Evolutionary conservation across 2,113 vertebrate genomes (phyloP), one percentile per base, ranked within the genome.

Genomic region (Macrotus californicus): DNA sequence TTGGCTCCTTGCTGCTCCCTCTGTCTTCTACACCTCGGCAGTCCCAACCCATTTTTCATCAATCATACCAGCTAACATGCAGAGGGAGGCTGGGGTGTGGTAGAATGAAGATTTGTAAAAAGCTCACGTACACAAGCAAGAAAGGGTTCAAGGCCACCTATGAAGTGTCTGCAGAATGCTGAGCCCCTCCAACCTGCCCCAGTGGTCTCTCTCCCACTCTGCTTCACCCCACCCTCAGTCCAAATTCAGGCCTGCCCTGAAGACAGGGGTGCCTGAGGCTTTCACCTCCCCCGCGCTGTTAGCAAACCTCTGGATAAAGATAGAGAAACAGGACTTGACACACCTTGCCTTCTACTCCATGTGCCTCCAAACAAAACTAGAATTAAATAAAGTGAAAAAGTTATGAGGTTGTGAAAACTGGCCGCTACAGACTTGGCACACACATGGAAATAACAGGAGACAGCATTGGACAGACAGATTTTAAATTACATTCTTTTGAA

Each of bases 321-420:
- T 1, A 8, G 61, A 22, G 76, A 77, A 22, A 11, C 21, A 0
- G 9, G 5, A 26, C 34, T 31, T 9, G 29, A 12, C 31, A 12
- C 21, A 22, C 2, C 43, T n/a, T n/a, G 41, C 54, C 12, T 59
- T 29, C 52, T 39, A 24, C 39, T 18, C 39, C 2, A 0, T 10
- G 22, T 22, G 59, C 69, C 82, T 94, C 61, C 59, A 82, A 29
- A 26, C 21, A 26, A 79, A 73, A 59, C 26, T 18, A 52, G 36
- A 84, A 79, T 39, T n/a, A 70, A 48, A 41, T 29, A 7, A 36
- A 93, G 83, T 39, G 50, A 12, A 94, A 43, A 15, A 3, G 12
- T 18, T 14, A 8, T 1, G 10, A 64, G 56, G 6, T 19, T 11
- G 3, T 73, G 21, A 31, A 61, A 66, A 59, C 24, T 1, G 7